Conservation (phyloP, 2,797 vertebrate species). For the Oreochromis grahami region DNA sequence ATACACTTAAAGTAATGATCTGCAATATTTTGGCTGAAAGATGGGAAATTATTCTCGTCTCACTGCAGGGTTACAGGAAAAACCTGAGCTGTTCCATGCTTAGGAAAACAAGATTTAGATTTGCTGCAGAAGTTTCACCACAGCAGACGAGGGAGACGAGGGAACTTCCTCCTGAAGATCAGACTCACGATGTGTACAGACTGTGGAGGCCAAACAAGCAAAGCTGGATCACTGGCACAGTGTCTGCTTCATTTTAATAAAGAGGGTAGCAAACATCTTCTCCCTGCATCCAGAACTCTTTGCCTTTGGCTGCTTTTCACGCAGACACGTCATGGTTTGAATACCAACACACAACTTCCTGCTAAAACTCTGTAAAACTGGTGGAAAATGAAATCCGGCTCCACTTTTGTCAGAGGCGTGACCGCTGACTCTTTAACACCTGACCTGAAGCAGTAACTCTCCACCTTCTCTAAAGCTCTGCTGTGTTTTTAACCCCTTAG, state of each 20-base stretch:
- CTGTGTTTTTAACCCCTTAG: slow-evolving; percentile 45
- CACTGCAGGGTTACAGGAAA: not conserved
- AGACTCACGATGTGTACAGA: too few relatives aligned
- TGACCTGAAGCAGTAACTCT: not conserved
- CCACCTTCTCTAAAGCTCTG: not conserved
- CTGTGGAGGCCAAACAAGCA: not conserved
- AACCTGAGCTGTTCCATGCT: not conserved
- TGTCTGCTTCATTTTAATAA: not conserved
- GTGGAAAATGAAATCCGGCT: not conserved
- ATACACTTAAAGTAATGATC: not conserved
- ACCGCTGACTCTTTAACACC: not conserved
- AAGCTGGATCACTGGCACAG: not conserved
- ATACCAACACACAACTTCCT: not conserved
- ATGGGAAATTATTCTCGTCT: not conserved
- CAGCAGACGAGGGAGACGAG: not conserved
- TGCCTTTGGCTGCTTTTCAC: not conserved
- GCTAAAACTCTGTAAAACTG: not conserved
- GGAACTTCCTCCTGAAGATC: not conserved
- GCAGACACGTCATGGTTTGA: not conserved
- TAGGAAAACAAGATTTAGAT: not conserved
- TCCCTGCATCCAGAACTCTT: not conserved
- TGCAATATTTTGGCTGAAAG: not conserved
- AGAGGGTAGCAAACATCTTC: not conserved
- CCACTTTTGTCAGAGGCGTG: not conserved
- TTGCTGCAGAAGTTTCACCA: not conserved